Evolutionary conservation across 2,113 vertebrate genomes (phyloP), one percentile per base, ranked within the genome.

Genomic region (Pedionomus torquatus): DNA sequence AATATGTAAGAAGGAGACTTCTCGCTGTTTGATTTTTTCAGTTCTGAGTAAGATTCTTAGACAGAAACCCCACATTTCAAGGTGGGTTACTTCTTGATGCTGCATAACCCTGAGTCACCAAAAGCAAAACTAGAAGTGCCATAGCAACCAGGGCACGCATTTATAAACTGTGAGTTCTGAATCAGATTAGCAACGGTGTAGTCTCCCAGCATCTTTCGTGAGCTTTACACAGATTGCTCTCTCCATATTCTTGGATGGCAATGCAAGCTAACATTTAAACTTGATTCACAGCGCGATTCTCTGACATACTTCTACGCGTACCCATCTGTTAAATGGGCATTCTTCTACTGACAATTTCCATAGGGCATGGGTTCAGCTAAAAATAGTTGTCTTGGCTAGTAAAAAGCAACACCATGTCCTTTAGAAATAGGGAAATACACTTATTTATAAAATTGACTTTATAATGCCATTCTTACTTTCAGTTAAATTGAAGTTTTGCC

Each of bases 71-170:
- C 15, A 26, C 18, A 26, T 74, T 81, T 90, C 63, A 81, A 91
- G 71, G 84, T 94, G 57, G 31, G 75, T 83, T 92, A 64, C 55
- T 91, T 92, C 44, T 70, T 44, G 66, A 30, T 93, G 61, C 94
- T 96, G 93, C 87, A 95, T 91, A 94, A 95, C 94, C 87, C 95
- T 97, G 94, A 97, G 87, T 97, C 95, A 97, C 61, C 44, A 60
- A 94, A 93, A 77, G 21, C 46, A 74, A 91, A 93, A 85, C 68
- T 88, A 35, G 83, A 90, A 94, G 46, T 95, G 41, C 94, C 94
- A 96, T 97, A 92, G 96, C 93, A 97, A 97, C 97, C 78, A 68
- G 64, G 58, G 92, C 66, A 79, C 25, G 5, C 75, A 84, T 87
- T 89, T 89, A 61, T 94, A 84, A 91, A 79, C 78, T 28, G 10